Base-by-base conservation (phyloP, 2,888 invertebrate species). In the Volucella inflata region DNA sequence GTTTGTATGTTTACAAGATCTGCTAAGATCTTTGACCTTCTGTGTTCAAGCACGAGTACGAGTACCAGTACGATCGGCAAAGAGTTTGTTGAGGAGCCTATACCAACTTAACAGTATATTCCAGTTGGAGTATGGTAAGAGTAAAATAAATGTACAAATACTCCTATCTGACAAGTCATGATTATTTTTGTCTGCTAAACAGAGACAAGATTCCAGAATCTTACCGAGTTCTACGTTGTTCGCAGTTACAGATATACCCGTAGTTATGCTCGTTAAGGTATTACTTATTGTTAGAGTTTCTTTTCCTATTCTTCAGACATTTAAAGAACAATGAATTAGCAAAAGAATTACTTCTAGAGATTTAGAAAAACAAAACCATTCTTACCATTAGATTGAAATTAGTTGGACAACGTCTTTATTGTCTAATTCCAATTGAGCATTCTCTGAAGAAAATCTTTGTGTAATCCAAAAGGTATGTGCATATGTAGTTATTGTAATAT, bases 1-100 rank as follows among this genome's bases (percentile, higher is more conserved):
- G 65, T 84, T 55, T 75, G 55, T 76, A 80, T 84, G 80, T 75
- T 84, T 84, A 84, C 83, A 78, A 79, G 84, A 87, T 87, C 82
- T 78, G 85, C 84, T 76, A 89, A 91, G 91, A 91, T 91, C 91
- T 91, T 91, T 91, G 91, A 91, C 91, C 91, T 90, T 88, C 88
- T 87, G 75, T 14, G n/a, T n/a, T n/a, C n/a, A n/a, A n/a, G n/a
- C n/a, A 36, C 67, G 68, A 64, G 72, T 76, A 21, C 21, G 21
- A 21, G 75, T 68, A 67, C 59, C 30, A 30, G 30, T 30, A 30
- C 30, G 30, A 71, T 59, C 30, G 62, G 68, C 59, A 38, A 75
- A 76, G 75, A 80, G 57, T 17, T 64, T 51, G 38, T 64, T 51
- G 38, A 70, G 59, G 55, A 70, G 64, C 44, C 55, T 64, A 78